Base-by-base conservation (phyloP, 1,140 invertebrate species). In the Ceratitis capitata region DNA sequence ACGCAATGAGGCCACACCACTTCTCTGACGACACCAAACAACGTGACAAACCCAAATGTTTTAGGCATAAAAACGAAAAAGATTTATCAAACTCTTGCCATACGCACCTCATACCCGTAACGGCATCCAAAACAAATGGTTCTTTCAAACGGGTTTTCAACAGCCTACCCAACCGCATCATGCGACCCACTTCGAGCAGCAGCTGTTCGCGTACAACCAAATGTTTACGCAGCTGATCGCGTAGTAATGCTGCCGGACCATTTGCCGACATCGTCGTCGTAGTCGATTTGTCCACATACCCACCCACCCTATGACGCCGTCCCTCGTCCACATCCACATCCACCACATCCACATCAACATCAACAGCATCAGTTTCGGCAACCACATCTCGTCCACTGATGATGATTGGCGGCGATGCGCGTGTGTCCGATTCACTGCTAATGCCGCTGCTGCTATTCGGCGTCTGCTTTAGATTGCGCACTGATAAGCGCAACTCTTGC, bases 151-250 rank as follows among this genome's bases (percentile, higher is more conserved):
- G 92, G 14, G 95, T 94, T 88, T 94, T 94, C 6, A 96, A 92
- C 45, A 96, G 92, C 69, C 95, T 92, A 19, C 96, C 96, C 16
- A 96, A 92, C 26, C 95, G 92, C 12, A 96, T 94, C 92, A 96
- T 96, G 83, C 96, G 93, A 35, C 95, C 95, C 83, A 96, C 94
- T 88, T 96, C 95, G 19, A 95, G 92, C 45, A 96, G 91, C 2
- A 97, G 92, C 74, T 94, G 93, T 88, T 97, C 96, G 58, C 96
- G 92, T 56, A 93, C 92, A 9, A 93, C 91, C 83, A 96, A 89
- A 82, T 95, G 93, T 84, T 94, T 92, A 85, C 93, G 92, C 51
- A 94, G 84, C 7, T 89, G 88, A 0, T 88, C 87, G 14, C 89
- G 86, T 47, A 29, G 85, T 19, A 74, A 12, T 78, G 69, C 69